Evolutionary conservation across 2,888 invertebrate species (phyloP), one percentile per base, ranked within the genome.

Genomic region (Drosophila atripex): DNA sequence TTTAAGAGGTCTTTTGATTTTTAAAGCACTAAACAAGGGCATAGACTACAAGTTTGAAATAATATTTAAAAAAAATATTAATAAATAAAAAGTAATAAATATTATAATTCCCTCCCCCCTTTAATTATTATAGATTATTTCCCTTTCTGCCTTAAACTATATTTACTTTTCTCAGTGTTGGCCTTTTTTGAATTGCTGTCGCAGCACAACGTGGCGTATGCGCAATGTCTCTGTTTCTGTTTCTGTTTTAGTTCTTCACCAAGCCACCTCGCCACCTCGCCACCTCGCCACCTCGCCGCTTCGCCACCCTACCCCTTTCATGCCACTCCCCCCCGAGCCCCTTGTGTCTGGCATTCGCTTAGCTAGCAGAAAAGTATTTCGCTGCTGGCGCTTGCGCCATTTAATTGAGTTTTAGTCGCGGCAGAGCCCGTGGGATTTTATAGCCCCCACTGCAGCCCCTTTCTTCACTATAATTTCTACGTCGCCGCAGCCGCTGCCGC

Each of bases 201-300:
- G 66, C 82, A 73, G 80, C 87, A 77, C 63, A 83, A 83, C 77
- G 72, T 76, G 86, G 80, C 88, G 84, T 88, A 88, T 84, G 88
- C 87, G 77, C 80, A 88, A 84, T 65, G 50, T 73, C 51, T 52
- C 53, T 43, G 30, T 35, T 52, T 56, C 60, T 50, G 25, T 52
- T 38, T 32, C 60, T 50, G 25, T 52, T 38, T 32, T 32, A 32
- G 12, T 32, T 32, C 32, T 32, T 9, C 28, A 7, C 18, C 18
- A 18, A 18, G 18, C 18, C 18, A 9, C 28, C 28, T 28, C 7
- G 28, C 28, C 28, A 23, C 21, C 21, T 18, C 2, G 11, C 30
- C 18, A 9, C 28, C 28, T 28, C 7, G 28, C 28, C 28, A 23
- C 21, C 21, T 18, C 2, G 11, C 30, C n/a, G n/a, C n/a, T n/a